Evolutionary conservation across 2,113 vertebrate genomes (phyloP).

Genomic region (Indri indri): DNA sequence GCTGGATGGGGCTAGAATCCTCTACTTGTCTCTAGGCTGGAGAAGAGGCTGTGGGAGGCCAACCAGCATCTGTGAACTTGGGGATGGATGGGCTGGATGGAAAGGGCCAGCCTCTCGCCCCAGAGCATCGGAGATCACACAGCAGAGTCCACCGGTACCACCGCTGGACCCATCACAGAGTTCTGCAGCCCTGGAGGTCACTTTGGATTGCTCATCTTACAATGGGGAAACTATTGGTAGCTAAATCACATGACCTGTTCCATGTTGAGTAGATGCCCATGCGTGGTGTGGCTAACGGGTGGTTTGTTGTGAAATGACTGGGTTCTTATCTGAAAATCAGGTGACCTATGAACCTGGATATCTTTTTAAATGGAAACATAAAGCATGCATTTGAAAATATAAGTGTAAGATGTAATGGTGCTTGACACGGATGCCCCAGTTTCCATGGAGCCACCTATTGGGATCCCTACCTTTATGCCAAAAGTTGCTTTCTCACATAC

Average conservation of each 20-base stretch:
- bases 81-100: not conserved
- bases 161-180: not conserved
- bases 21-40: not conserved
- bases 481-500: not conserved
- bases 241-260: not conserved
- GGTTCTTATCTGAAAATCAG: not conserved
- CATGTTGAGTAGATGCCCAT: not conserved
- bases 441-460: not conserved
- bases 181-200: not conserved
- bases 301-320: slow-evolving; percentile 10
- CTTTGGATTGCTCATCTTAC: not conserved
- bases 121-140: not conserved
- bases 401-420: too few species aligned
- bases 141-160: not conserved
- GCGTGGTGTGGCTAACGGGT: not conserved
- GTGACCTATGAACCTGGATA: not conserved
- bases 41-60: not conserved
- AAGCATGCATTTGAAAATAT: not conserved
- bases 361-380: not conserved
- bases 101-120: not conserved
- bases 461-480: not conserved
- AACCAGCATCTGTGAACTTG: not conserved
- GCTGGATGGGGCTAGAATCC: not conserved
- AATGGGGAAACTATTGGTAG: not conserved
- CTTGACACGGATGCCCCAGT: not conserved